Evolutionary conservation across 2,113 vertebrate species (phyloP), one percentile per base, ranked within the genome.

Genomic region (Isurus oxyrinchus): DNA sequence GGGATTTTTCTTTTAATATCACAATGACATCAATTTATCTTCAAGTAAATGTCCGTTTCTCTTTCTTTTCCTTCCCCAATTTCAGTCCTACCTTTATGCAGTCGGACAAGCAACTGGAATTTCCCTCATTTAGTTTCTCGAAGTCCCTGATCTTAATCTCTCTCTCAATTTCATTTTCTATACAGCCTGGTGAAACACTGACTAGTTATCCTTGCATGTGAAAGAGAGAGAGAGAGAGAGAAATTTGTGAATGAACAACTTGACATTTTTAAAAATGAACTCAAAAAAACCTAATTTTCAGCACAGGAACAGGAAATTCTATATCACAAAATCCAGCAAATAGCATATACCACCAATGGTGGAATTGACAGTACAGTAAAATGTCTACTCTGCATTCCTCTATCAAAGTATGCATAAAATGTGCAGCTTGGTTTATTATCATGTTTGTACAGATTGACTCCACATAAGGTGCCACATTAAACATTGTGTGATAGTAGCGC

Each of bases 91-190:
- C 40, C 94, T 55, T 72, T 53, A 72, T 53, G 23, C 49, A 95
- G 94, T 76, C 66, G 40, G 31, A 95, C 49, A 72, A 95, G 40
- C 44, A 95, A 95, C 44, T 55, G 94, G 94, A 95, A 53, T 72
- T 95, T 76, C 94, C 67, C 66, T 49, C 94, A 95, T 76, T 95
- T 72, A 95, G 94, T 95, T 95, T 72, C 94, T 55, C 49, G 40
- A 69, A 69, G 67, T 72, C 40, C 31, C 11, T 95, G 94, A 95
- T 95, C 49, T 95, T 31, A 31, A 72, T 95, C 66, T 95, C 2
- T 63, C 59, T 63, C 35, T 93, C 25, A 69, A 11, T 95, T 53
- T 72, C 67, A 76, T 95, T 95, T 95, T 95, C 63, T 72, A 72
- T 53, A 44, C 25, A 95, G 67, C 49, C 44, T 95, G 44, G 66